Evolutionary conservation across 2,888 invertebrate genomes (phyloP).

Genomic region (Hydropsyche betteni): DNA sequence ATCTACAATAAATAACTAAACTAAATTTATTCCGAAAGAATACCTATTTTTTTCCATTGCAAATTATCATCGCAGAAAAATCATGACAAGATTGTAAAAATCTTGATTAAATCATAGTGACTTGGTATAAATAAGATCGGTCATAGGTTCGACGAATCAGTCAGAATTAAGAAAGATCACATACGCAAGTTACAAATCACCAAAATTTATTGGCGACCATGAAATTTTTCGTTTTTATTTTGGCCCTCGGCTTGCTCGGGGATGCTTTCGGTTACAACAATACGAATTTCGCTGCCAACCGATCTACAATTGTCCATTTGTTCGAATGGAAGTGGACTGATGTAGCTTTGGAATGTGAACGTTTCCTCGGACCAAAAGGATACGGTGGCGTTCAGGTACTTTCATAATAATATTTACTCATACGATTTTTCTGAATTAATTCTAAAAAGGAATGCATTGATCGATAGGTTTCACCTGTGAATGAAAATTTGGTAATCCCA

Average conservation of each 20-base stretch:
- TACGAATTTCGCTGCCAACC: constrained; percentile 24
- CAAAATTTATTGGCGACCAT: not conserved
- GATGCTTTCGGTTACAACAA: constrained; percentile 32
- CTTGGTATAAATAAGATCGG: no score
- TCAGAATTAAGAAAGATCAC: not conserved
- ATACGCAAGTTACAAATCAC: no score
- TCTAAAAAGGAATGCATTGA: constrained; percentile 23
- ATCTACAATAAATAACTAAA: no score
- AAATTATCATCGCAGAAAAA: no score
- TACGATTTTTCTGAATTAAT: not conserved
- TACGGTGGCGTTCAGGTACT: constrained; percentile 77
- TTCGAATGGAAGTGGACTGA: constrained; percentile 80
- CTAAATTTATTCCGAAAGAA: no score
- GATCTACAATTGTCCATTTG: constrained; percentile 68
- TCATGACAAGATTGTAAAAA: no score
- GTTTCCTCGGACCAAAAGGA: constrained; percentile 76
- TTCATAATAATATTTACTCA: no score
- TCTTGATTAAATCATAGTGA: no score
- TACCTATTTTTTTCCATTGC: no score
- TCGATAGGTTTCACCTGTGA: constrained; percentile 75
- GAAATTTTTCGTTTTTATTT: not conserved
- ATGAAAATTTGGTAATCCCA: constrained; percentile 69
- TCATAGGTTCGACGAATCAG: no score
- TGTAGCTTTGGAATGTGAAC: constrained; percentile 78
- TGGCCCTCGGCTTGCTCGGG: constrained; percentile 26